Evolutionary conservation across 2,888 invertebrate genomes (phyloP), one percentile per base, ranked within the genome.

Genomic region (Seira musarum): DNA sequence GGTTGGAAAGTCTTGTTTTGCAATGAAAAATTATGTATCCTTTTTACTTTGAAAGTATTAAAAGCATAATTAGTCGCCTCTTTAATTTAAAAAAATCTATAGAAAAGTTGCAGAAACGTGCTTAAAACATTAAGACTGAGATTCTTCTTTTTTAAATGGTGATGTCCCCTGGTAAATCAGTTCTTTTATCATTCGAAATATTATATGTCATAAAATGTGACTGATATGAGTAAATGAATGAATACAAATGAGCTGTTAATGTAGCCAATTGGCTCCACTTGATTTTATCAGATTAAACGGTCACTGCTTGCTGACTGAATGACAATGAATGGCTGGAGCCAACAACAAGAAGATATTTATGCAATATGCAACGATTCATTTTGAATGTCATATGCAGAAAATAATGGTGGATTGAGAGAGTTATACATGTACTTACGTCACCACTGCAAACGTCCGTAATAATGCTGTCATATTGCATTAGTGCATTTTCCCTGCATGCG

Each of bases 161-260:
- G 6, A 40, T 13, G 40, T 40, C 40, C 40, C 13, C 40, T 40
- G 40, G 6, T 40, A n/a, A 40, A 40, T 40, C 6, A 40, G 40
- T 40, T 13, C 40, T 40, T 40, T 40, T 40, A 40, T 40, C 40
- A 40, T 6, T 8, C 13, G 40, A 40, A 40, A 13, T 40, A 57
- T 57, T 57, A 13, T 17, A 10, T 5, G 57, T 57, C 8, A 57
- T 57, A 57, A 57, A 57, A 10, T 57, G 10, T 10, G 57, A 57
- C 57, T 57, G 25, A 25, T 65, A 30, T 71, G 74, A 65, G 63
- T 64, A 73, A 74, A 68, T 75, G 82, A 67, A 76, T 74, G 74
- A 57, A 80, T 71, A 80, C 72, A 80, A 82, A 80, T 80, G 82
- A 82, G 67, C 74, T 79, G 82, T 78, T 82, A 82, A 82, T 77